phyloP scores from a whole-genome alignment of 2,888 invertebrate species.

The Leptopterna dolabrata region DNA sequence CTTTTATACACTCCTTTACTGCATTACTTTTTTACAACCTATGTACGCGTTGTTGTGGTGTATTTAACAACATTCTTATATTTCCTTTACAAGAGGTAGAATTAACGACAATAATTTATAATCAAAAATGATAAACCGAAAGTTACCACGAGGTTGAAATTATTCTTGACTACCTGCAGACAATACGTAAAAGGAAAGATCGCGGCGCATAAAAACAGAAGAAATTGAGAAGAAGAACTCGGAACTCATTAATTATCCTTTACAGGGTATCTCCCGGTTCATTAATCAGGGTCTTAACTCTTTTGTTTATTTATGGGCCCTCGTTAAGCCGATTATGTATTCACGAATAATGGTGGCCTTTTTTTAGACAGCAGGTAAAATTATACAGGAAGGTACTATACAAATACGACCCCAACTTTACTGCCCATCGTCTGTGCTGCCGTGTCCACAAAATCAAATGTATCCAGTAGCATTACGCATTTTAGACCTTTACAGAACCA shows the following conservation, averaged over 20 bases:
- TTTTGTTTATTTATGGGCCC: conserved; percentile 2
- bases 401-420: too few species aligned
- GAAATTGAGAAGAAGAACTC: neutral
- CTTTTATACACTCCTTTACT: too few species aligned
- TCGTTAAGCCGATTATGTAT: neutral
- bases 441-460: too few species aligned
- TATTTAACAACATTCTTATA: too few species aligned
- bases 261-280: neutral
- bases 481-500: too few species aligned
- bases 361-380: neutral
- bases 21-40: too few species aligned
- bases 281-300: neutral
- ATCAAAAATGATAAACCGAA: neutral
- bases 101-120: too few species aligned
- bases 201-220: neutral
- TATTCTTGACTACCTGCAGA: neutral
- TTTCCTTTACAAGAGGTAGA: too few species aligned
- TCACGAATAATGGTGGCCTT: neutral
- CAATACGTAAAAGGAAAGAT: neutral
- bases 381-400: too few species aligned
- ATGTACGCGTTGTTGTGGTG: too few species aligned
- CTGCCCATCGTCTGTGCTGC: too few species aligned
- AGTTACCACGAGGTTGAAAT: neutral
- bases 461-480: too few species aligned
- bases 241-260: neutral